Conservation (phyloP, 1,140 invertebrate species). For the Drosophila mojavensis region DNA sequence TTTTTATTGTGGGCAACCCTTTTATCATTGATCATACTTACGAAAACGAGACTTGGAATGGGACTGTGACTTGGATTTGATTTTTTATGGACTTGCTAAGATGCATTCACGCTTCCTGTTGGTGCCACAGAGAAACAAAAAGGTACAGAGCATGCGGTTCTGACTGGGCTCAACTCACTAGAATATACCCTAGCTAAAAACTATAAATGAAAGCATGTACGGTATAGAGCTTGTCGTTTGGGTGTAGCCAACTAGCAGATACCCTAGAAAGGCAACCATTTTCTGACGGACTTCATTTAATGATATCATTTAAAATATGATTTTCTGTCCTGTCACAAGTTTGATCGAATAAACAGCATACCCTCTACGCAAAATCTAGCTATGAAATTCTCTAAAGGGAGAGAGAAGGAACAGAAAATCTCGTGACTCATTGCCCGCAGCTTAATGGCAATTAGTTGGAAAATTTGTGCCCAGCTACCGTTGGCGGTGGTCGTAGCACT, state of each 20-base stretch:
- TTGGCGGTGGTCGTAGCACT: conserved; percentile 34
- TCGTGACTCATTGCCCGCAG: conserved; percentile 47
- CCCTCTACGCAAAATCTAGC: too few species aligned
- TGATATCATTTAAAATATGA: too few species aligned
- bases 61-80: conserved; percentile 12
- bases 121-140: conserved; percentile 18
- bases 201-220: too few species aligned
- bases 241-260: too few species aligned
- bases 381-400: neutral
- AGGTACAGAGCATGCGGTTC: too few species aligned
- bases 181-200: neutral
- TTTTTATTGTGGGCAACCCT: conserved; percentile 47
- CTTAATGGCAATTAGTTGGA: conserved; percentile 78
- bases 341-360: too few species aligned
- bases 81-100: conserved; percentile 79
- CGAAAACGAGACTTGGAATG: conserved; percentile 4
- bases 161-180: neutral
- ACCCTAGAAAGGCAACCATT: too few species aligned
- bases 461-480: conserved; percentile 56
- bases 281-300: too few species aligned
- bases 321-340: too few species aligned
- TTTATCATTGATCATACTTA: conserved; percentile 79
- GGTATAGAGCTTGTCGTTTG: too few species aligned
- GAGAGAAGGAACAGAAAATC: neutral
- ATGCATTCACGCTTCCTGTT: conserved; percentile 51